Percentiles rank a stretch among this genome's conserved stretches.
phyloP scores from a whole-genome alignment of 2,888 invertebrate species.

The Scrobipalpa atriplicella region DNA sequence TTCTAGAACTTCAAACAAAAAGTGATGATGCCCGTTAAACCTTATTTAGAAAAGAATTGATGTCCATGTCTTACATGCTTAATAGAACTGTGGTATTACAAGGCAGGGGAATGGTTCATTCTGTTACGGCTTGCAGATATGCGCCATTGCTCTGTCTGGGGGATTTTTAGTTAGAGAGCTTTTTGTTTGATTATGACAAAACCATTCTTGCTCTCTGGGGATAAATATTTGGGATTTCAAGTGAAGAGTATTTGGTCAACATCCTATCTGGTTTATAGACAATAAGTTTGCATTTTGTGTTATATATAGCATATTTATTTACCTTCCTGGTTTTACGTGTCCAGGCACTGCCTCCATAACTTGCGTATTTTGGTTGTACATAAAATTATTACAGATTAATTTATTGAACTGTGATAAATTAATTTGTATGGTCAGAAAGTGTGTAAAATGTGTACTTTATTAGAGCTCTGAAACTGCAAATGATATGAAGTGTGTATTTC shows the following conservation, averaged over 20 bases:
- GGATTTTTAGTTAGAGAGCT: constrained; percentile 59
- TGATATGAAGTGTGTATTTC: not conserved
- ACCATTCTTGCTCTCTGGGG: constrained; percentile 67
- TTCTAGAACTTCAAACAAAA: constrained; percentile 33
- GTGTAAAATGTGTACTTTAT: constrained; percentile 2
- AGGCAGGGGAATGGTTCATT: constrained; percentile 62
- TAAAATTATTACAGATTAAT: constrained; percentile 28
- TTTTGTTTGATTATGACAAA: constrained; percentile 49
- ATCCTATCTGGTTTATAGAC: constrained; percentile 6
- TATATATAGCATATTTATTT: not conserved
- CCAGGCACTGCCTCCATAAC: constrained; percentile 16
- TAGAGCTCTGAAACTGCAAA: not conserved
- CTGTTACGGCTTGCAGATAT: constrained; percentile 70
- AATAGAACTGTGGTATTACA: constrained; percentile 64
- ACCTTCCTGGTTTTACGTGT: not conserved
- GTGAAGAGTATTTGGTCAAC: constrained; percentile 77
- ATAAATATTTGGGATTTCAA: constrained; percentile 68
- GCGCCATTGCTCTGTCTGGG: constrained; percentile 63
- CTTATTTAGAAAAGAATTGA: not conserved
- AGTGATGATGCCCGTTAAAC: not conserved
- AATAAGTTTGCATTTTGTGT: not conserved
- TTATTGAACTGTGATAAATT: constrained; percentile 51
- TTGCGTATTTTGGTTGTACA: constrained; percentile 19
- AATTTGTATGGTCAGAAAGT: constrained; percentile 20
- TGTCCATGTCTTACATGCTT: constrained; percentile 15